A percentile compares a stretch with the other conserved stretches of the same genome.
Evolutionary conservation across 1,140 invertebrate species (phyloP).

Genomic region (Stegodyphus dumicola): DNA sequence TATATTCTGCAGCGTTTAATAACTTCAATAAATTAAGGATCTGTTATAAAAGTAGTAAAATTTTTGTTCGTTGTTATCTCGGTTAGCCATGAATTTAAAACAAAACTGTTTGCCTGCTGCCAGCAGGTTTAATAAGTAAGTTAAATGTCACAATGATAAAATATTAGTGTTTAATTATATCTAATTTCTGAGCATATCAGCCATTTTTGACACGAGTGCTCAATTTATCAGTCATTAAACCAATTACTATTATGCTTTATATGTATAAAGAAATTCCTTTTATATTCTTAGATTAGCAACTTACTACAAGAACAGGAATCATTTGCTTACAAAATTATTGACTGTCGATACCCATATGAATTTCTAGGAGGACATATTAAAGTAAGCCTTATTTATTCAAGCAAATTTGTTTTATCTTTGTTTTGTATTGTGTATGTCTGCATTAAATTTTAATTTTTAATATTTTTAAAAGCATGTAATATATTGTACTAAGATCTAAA

Average conservation of each 20-base stretch:
- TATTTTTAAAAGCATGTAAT: not conserved
- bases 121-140: not conserved
- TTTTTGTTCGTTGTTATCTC: too few relatives aligned
- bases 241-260: not conserved
- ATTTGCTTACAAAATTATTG: slow-evolving; percentile 73
- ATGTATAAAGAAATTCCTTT: not conserved
- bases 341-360: slow-evolving; percentile 93
- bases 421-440: not conserved
- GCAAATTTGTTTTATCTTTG: too few relatives aligned
- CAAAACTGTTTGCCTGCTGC: too few relatives aligned
- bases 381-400: slow-evolving; percentile 64
- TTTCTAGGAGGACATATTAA: slow-evolving; percentile 94
- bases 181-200: not conserved
- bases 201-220: not conserved
- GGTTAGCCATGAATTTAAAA: too few relatives aligned
- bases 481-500: not conserved
- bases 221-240: not conserved
- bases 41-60: too few relatives aligned
- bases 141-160: not conserved
- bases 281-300: slow-evolving; percentile 77
- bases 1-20: too few relatives aligned
- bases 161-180: not conserved
- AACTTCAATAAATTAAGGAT: too few relatives aligned
- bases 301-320: slow-evolving; percentile 70
- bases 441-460: not conserved